Evolutionary conservation across 30 jellyfish, hydroid and myxozoan species (phyloP), one percentile per base, ranked within the genome.

Genomic region (Sanderia malayensis): DNA sequence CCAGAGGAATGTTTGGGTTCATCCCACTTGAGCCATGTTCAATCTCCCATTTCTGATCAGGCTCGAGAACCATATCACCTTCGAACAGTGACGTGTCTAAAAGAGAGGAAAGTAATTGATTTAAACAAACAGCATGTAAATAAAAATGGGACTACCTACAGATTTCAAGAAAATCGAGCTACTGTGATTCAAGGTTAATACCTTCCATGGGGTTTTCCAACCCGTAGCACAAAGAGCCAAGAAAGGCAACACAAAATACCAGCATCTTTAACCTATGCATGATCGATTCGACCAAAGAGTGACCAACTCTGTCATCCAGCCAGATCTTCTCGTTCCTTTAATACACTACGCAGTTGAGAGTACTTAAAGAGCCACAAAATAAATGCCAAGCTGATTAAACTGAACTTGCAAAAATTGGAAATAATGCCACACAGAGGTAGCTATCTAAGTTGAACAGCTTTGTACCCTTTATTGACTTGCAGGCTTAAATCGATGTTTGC

Each of bases 11-110:
- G 24, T 49, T 31, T 20, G 67, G 59, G 29, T 75, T 31, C 34
- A 46, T 66, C 29, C 20, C 67, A 41, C 8, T 41, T 15, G 11
- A 6, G 2, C 71, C 71, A 23, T 46, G 8, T 44, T 61, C 71
- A 8, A 75, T 63, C 4, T 62, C 79, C 70, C 49, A 25, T 20
- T 15, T n/a, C 26, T 75, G 86, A 37, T 75, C 86, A 44, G 68
- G 45, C 34, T 62, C 68, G 11, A 75, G 45, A 25, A 75, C 79
- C 86, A 75, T 75, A 23, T 75, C 86, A 24, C 86, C 86, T 28
- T 61, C 86, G 44, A 75, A 75, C 29, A 75, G 41, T 4, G 27
- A 19, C 4, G 37, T 30, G 37, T 66, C 79, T 66, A 25, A 21
- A 26, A 66, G 6, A 13, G 22, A 41, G 37, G 27, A 4, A 49